Percentiles rank a stretch among this genome's conserved stretches.
Conservation (phyloP, 1,140 invertebrate species). For the Hesperophylax magnus region DNA sequence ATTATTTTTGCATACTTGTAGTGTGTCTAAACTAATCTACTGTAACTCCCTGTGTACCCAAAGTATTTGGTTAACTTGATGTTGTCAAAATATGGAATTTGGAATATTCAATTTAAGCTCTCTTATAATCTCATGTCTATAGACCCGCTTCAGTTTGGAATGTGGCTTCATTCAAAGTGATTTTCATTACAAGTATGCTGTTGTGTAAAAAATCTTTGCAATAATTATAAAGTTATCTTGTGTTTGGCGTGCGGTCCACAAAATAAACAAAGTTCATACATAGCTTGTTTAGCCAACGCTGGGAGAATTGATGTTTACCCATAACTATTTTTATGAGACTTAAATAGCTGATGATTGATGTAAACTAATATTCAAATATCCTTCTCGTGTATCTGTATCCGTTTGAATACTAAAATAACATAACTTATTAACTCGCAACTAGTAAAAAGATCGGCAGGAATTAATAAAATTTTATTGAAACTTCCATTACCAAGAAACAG, state of each 20-base stretch:
- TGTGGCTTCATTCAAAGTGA: conserved; percentile 11
- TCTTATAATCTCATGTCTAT: conserved; percentile 21
- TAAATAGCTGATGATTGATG: not conserved
- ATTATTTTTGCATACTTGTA: conserved; percentile 41
- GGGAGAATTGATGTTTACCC: not conserved
- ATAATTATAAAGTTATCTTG: conserved; percentile 31
- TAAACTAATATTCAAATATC: no score
- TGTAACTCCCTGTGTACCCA: conserved; percentile 8
- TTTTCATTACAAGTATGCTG: conserved; percentile 33
- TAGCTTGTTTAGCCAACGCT: not conserved
- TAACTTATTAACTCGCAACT: not conserved
- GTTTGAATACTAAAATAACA: no score
- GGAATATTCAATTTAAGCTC: conserved; percentile 6
- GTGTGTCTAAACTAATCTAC: conserved; percentile 16
- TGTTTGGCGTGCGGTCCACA: conserved; percentile 18
- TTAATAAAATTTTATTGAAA: not conserved
- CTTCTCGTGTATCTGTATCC: no score
- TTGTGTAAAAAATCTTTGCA: conserved; percentile 28
- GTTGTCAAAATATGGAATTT: conserved; percentile 11
- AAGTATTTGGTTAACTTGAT: not conserved
- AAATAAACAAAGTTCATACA: not conserved
- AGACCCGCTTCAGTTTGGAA: not conserved
- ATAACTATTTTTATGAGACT: conserved; percentile 3
- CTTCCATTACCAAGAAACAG: no score
- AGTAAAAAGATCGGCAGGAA: not conserved